These are phyloP conservation scores for Sceliomorpha sp. DNA, from an alignment of 2,888 invertebrate species.

Conservation along the genomic window DNA sequence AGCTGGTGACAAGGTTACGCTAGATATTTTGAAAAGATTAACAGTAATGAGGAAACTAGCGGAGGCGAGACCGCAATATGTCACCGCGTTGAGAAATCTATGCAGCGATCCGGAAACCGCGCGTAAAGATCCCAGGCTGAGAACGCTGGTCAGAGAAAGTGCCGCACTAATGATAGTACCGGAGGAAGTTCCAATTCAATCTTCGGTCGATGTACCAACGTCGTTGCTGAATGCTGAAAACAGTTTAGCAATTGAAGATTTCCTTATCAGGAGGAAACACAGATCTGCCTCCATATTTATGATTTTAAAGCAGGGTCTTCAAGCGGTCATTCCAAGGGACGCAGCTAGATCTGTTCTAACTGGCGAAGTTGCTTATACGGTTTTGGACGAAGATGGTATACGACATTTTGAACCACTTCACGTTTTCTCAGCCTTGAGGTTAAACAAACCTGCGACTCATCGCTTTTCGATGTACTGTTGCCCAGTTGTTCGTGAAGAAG, in stretches of 20 bases:
- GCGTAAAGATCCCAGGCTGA: slow-evolving; percentile 85
- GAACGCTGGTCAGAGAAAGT: slow-evolving; percentile 87
- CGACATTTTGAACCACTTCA: slow-evolving; percentile 88
- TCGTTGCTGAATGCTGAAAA: slow-evolving; percentile 86
- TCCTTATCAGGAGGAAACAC: slow-evolving; percentile 83
- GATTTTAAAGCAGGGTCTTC: slow-evolving; percentile 87
- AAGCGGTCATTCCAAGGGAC: slow-evolving; percentile 89
- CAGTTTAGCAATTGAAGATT: slow-evolving; percentile 89
- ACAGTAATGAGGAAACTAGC: slow-evolving; percentile 88
- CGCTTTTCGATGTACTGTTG: slow-evolving; percentile 86
- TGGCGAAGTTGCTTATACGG: slow-evolving; percentile 88
- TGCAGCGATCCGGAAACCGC: slow-evolving; percentile 86
- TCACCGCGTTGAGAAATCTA: slow-evolving; percentile 84
- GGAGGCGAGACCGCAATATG: slow-evolving; percentile 84
- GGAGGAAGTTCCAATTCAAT: slow-evolving; percentile 83
- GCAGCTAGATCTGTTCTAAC: slow-evolving; percentile 87
- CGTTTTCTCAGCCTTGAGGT: slow-evolving; percentile 86
- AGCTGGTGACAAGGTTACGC: slow-evolving; percentile 83
- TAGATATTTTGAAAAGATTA: slow-evolving; percentile 86
- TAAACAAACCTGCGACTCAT: slow-evolving; percentile 85
- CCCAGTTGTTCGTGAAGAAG: slow-evolving; percentile 82
- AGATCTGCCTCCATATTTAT: slow-evolving; percentile 84
- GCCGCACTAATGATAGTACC: slow-evolving; percentile 86
- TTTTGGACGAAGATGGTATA: slow-evolving; percentile 89
- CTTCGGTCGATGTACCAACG: slow-evolving; percentile 87